Evolutionary conservation across 2,888 invertebrate genomes (phyloP).

Genomic region (Octonoba sinensis): DNA sequence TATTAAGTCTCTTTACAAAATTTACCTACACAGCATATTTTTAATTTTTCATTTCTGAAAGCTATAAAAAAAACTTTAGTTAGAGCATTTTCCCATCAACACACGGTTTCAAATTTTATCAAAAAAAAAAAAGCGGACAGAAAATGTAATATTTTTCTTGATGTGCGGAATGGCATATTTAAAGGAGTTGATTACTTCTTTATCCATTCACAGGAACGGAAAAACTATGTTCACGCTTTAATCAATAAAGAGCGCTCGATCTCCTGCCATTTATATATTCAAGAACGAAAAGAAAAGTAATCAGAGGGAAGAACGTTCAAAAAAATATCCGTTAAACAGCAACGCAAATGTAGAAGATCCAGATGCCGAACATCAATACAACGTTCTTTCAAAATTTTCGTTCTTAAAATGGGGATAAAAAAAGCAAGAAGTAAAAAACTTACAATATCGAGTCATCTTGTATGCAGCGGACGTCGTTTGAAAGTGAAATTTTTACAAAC

Average conservation of each 20-base stretch:
- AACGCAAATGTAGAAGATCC: slow-evolving; percentile 41
- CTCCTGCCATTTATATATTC: slow-evolving; percentile 55
- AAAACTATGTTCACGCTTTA: slow-evolving; percentile 19
- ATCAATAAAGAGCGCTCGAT: slow-evolving; percentile 39
- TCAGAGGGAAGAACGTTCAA: slow-evolving; percentile 19
- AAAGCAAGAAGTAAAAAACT: slow-evolving; percentile 49
- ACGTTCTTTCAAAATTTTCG: slow-evolving; percentile 37
- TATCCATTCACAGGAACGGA: no score
- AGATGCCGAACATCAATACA: slow-evolving; percentile 62
- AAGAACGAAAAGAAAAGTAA: slow-evolving; percentile 42
- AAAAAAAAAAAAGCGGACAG: no score
- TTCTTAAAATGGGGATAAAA: slow-evolving; percentile 46
- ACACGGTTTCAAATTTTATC: no score
- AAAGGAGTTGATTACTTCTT: no score
- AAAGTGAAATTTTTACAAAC: slow-evolving; percentile 64
- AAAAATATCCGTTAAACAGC: slow-evolving; percentile 56
- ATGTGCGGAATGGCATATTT: no score
- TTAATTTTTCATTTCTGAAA: no score
- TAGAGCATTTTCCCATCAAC: no score
- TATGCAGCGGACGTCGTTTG: slow-evolving; percentile 62
- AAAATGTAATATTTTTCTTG: no score
- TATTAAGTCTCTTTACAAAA: no score
- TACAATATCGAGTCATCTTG: slow-evolving; percentile 63
- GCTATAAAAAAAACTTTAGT: no score
- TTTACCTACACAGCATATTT: no score